Base-by-base conservation (phyloP, 1,140 invertebrate species). In the Drosophila nannoptera region DNA sequence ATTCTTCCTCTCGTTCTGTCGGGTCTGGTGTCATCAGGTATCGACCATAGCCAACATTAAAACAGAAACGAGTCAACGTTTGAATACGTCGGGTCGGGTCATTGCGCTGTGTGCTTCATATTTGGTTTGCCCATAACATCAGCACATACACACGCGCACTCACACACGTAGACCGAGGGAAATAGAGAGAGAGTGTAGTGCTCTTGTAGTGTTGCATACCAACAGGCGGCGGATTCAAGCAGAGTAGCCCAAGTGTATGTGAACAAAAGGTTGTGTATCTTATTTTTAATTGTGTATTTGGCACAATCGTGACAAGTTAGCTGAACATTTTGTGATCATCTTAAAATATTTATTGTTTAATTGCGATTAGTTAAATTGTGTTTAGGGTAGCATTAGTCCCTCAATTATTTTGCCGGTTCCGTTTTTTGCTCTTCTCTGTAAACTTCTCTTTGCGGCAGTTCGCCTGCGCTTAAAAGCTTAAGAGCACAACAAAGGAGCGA, bases 61-160 rank as follows among this genome's bases (percentile, higher is more conserved):
- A 69, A 75, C 74, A 88, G 87, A 88, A 84, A 87, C 82, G 81
- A 88, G 87, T 87, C 87, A 88, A 77, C 86, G 82, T 77, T 88
- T 82, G 78, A 88, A 67, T 84, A 73, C 75, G 66, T 84, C 81
- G 71, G 81, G 78, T 77, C 82, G 77, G 78, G 82, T 88, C 86
- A 88, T 88, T 88, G 82, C 69, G 82, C 82, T 87, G 74, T 71
- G 72, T 69, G 50, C 66, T 77, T 76, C 81, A 84, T 22, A 22
- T 48, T 77, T 77, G 59, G 50, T 65, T 58, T 62, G 72, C 43
- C 43, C 66, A 53, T 16, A 33, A 65, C 66, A 53, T 16, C 42
- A 65, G 31, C 48, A 65, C 55, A 65, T 33, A 49, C 45, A 52
- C n/a, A 55, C 75, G 45, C 63, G 14, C 43, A 55, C 12, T 4